These are phyloP conservation scores for Cheirogaleus major DNA, from an alignment of 2,797 vertebrate species.

Conservation along the genomic window DNA sequence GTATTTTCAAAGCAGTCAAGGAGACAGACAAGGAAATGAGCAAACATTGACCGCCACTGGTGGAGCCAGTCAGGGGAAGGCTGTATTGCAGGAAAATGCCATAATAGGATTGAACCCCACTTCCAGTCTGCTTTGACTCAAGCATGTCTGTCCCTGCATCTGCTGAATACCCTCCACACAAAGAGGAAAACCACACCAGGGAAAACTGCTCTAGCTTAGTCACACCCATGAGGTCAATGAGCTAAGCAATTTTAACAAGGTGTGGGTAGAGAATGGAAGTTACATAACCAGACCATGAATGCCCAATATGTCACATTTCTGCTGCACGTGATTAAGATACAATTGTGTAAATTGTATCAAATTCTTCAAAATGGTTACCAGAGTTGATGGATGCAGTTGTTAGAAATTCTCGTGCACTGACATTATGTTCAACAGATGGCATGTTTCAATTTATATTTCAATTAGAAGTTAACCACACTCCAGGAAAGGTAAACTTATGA, in stretches of 20 bases:
- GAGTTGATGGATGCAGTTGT: conserved; percentile 5
- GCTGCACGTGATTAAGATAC: background rate
- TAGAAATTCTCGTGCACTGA: background rate
- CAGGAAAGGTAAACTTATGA: conserved; percentile 50
- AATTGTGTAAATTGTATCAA: background rate
- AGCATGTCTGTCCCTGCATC: background rate
- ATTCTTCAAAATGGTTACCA: conserved; percentile 24
- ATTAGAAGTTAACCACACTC: conserved; percentile 49
- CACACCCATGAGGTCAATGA: background rate
- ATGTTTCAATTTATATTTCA: conserved; percentile 35
- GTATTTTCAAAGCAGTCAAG: background rate
- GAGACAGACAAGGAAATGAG: background rate
- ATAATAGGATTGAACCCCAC: background rate
- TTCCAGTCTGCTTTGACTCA: conserved; percentile 2
- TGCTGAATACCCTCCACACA: background rate
- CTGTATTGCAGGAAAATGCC: background rate
- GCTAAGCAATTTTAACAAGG: background rate
- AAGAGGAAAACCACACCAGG: background rate
- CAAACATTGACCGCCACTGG: background rate
- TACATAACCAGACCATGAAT: background rate
- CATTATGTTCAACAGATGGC: conserved; percentile 42
- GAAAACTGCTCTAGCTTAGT: background rate
- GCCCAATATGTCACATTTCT: background rate
- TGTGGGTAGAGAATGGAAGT: background rate
- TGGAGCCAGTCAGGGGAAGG: background rate